Evolutionary conservation across 2,888 invertebrate species (phyloP).

Genomic region (Rhyacophila evoluta): DNA sequence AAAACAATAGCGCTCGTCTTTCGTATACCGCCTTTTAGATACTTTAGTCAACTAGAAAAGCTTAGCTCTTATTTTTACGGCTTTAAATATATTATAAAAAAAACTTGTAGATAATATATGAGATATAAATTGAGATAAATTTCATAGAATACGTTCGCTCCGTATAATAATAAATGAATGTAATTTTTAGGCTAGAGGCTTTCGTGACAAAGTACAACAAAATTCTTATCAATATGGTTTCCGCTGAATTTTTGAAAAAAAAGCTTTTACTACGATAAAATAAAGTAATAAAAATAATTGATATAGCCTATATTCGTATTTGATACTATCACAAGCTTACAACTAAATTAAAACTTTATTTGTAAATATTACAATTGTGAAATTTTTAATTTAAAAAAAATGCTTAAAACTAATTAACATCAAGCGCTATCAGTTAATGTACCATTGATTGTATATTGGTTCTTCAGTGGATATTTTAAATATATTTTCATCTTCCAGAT

Average conservation of each 20-base stretch:
- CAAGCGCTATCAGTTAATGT: no score
- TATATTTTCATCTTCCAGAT: no score
- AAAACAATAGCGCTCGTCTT: background rate
- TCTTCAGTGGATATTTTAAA: no score
- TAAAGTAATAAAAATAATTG: no score
- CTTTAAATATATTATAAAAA: constrained; percentile 21
- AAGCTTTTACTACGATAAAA: no score
- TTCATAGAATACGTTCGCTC: background rate
- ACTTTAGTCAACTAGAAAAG: constrained; percentile 8
- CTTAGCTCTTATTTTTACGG: constrained; percentile 14
- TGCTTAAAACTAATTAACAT: no score
- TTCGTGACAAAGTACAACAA: background rate
- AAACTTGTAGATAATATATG: background rate
- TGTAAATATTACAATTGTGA: no score
- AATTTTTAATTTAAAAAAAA: no score
- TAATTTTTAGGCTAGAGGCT: background rate
- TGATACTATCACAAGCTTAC: no score
- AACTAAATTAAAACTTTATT: no score
- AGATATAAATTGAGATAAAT: constrained; percentile 15
- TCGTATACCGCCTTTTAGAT: background rate
- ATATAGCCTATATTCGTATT: background rate
- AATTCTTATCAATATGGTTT: background rate
- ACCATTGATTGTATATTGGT: no score
- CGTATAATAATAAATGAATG: background rate
- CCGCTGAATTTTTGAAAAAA: background rate